Percentiles rank a stretch among this genome's conserved stretches.
These are phyloP conservation scores for Sebastes nivosus DNA, from an alignment of 2,797 vertebrate genomes.

Conservation along the genomic window DNA sequence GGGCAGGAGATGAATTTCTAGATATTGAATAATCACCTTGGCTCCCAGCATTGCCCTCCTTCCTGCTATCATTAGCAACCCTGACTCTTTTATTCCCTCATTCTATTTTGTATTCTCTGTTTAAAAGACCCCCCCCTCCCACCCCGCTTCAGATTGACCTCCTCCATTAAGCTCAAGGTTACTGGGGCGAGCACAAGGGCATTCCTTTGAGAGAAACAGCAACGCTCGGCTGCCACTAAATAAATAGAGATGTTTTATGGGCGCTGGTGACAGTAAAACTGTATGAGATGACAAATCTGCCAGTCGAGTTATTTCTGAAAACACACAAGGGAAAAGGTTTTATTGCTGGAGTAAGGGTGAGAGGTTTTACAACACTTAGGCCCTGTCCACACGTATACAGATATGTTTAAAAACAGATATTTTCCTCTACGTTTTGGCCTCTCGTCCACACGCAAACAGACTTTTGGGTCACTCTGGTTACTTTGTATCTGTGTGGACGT, in stretches of 20 bases:
- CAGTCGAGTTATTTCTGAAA: constrained; percentile 42
- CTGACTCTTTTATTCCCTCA: constrained; percentile 64
- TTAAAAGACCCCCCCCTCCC: constrained; percentile 26
- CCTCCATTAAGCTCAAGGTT: constrained; percentile 79
- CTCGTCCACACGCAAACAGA: too few species aligned
- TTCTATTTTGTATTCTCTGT: constrained; percentile 59
- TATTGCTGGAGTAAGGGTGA: constrained; percentile 37
- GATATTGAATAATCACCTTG: constrained; percentile 58
- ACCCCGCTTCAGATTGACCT: constrained; percentile 50
- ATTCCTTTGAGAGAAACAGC: constrained; percentile 56
- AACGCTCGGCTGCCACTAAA: constrained; percentile 67
- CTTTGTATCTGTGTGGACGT: too few species aligned
- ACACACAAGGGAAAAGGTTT: constrained; percentile 23
- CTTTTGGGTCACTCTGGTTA: too few species aligned
- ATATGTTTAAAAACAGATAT: too few species aligned
- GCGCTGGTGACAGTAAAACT: constrained; percentile 64
- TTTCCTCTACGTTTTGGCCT: too few species aligned
- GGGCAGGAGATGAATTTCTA: constrained; percentile 33
- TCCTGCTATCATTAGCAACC: constrained; percentile 67
- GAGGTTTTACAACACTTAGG: constrained; percentile 23
- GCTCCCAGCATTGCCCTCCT: constrained; percentile 11
- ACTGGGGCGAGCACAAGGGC: constrained; percentile 68
- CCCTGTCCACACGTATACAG: too few species aligned
- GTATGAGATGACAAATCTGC: constrained; percentile 65
- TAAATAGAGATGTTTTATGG: constrained; percentile 72